phyloP scores from a whole-genome alignment of 1,140 invertebrate species.

The Mycetomoellerius zeteki region DNA sequence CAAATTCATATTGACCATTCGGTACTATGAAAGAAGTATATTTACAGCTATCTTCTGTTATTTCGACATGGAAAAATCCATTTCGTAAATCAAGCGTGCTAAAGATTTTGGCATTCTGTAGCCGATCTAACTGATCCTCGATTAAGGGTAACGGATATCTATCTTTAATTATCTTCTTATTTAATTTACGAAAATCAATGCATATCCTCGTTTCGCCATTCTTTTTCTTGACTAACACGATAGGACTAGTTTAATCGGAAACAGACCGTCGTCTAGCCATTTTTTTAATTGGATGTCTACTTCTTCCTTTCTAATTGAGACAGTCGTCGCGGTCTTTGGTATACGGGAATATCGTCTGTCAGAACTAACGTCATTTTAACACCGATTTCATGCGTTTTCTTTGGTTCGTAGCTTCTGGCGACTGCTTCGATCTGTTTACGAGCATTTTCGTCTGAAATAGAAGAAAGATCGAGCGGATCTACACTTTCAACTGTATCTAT shows the following conservation, averaged over 20 bases:
- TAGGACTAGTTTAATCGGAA: neutral
- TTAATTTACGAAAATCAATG: neutral
- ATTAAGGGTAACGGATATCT: neutral
- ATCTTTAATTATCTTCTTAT: constrained; percentile 7
- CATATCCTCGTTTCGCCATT: neutral
- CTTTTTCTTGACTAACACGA: neutral
- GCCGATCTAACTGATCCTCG: neutral
- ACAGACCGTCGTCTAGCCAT: neutral
- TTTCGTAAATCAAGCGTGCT: too few species aligned
- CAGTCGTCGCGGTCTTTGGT: neutral
- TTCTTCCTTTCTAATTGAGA: neutral
- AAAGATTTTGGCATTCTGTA: neutral
- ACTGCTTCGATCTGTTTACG: neutral
- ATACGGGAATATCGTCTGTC: neutral
- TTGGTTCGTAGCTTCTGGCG: neutral
- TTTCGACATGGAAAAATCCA: too few species aligned
- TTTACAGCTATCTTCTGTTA: too few species aligned
- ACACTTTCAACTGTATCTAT: neutral
- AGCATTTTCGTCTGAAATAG: neutral
- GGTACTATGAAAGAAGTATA: neutral
- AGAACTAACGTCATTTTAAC: neutral
- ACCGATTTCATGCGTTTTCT: neutral
- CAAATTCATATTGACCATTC: too few species aligned
- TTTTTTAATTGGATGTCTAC: neutral
- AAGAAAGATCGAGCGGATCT: neutral